phyloP scores from a whole-genome alignment of 2,113 vertebrate species.

The Oncorhynchus gorbuscha region DNA sequence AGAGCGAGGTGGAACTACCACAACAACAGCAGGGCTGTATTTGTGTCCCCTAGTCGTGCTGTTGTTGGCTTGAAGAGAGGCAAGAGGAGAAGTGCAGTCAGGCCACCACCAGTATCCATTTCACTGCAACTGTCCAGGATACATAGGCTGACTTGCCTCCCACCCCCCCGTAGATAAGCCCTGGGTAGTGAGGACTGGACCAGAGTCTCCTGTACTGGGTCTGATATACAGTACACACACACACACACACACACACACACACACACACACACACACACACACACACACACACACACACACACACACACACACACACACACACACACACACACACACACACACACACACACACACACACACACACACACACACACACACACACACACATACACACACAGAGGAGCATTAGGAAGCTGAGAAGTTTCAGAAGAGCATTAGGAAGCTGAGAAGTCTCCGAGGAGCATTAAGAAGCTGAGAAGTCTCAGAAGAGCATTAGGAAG shows the following conservation, averaged over 20 bases:
- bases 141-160: too few species aligned
- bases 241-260: not conserved
- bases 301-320: not conserved
- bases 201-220: too few species aligned
- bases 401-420: too few species aligned
- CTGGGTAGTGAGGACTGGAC: too few species aligned
- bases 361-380: too few species aligned
- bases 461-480: too few species aligned
- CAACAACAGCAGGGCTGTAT: constrained; percentile 42
- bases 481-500: too few species aligned
- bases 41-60: constrained; percentile 29
- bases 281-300: too few species aligned
- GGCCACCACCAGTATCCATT: not conserved
- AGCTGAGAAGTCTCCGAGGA: too few species aligned
- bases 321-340: not conserved
- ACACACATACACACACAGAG: not conserved
- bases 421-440: too few species aligned
- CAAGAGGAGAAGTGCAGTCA: not conserved
- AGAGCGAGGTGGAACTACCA: constrained; percentile 25
- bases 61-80: constrained; percentile 37
- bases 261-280: not conserved
- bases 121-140: not conserved
- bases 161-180: too few species aligned
- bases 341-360: not conserved
- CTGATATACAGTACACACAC: too few species aligned